Evolutionary conservation across 2,797 vertebrate genomes (phyloP).

Genomic region (Echeneis naucrates): DNA sequence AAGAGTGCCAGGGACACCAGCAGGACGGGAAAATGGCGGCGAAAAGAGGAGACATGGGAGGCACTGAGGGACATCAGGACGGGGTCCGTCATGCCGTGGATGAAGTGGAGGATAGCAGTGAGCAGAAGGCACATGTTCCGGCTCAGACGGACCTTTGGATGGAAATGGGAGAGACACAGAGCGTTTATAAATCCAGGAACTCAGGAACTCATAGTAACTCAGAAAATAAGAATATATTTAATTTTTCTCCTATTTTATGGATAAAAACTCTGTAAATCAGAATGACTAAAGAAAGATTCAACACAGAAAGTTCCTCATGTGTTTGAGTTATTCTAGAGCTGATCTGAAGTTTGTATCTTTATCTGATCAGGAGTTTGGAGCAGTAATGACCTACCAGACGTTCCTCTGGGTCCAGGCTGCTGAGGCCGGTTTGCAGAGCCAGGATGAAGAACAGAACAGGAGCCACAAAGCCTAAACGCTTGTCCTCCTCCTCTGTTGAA

Average conservation of each 20-base stretch:
- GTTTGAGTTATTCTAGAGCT: too few species aligned
- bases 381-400: too few species aligned
- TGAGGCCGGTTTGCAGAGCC: constrained; percentile 97
- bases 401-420: constrained; percentile 93
- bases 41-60: constrained; percentile 93
- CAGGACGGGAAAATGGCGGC: constrained; percentile 95
- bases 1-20: constrained; percentile 93
- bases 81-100: constrained; percentile 98
- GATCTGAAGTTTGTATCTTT: too few species aligned
- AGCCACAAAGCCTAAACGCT: constrained; percentile 94
- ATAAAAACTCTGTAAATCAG: too few species aligned
- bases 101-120: constrained; percentile 97
- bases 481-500: constrained; percentile 97
- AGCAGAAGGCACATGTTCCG: constrained; percentile 98
- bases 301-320: too few species aligned
- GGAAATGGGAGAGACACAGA: not conserved
- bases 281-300: too few species aligned
- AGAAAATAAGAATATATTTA: too few species aligned
- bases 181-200: too few species aligned
- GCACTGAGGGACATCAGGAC: constrained; percentile 98
- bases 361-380: too few species aligned
- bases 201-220: too few species aligned
- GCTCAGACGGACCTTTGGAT: constrained; percentile 88
- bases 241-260: too few species aligned
- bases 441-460: constrained; percentile 97